phyloP scores from a whole-genome alignment of 1,140 invertebrate genomes.

The Drosophila littoralis region DNA sequence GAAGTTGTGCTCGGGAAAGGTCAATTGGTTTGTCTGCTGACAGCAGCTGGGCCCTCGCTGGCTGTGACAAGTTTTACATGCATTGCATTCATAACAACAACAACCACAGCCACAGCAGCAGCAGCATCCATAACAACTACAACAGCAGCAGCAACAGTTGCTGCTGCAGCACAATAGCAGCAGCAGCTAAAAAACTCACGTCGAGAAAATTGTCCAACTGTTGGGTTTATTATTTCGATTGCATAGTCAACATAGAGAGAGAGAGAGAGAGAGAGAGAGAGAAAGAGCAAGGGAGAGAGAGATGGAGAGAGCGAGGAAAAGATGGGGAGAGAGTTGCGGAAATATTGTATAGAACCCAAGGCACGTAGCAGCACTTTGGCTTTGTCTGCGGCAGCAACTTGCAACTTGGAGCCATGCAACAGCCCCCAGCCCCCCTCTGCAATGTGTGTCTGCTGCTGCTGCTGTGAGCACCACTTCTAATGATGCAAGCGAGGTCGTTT shows the following conservation, averaged over 20 bases:
- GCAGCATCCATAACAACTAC: conserved; percentile 20
- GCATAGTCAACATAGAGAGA: conserved; percentile 34
- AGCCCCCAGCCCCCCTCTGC: not conserved
- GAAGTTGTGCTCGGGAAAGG: conserved; percentile 42
- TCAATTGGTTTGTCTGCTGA: conserved; percentile 71
- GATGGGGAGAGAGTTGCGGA: conserved; percentile 4
- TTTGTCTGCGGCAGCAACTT: conserved; percentile 63
- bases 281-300: not conserved
- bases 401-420: conserved; percentile 61
- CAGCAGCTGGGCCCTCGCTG: conserved; percentile 7
- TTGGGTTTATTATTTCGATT: conserved; percentile 83
- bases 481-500: conserved; percentile 80
- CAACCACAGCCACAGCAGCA: conserved; percentile 9
- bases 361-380: conserved; percentile 80
- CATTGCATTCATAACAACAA: conserved; percentile 55
- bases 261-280: not conserved
- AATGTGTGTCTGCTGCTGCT: conserved; percentile 39
- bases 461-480: conserved; percentile 76
- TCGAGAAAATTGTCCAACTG: conserved; percentile 79
- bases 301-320: not conserved
- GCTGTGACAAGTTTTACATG: conserved; percentile 74
- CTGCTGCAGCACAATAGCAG: conserved; percentile 19
- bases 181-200: conserved; percentile 59
- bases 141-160: conserved; percentile 27
- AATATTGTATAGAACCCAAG: conserved; percentile 52